Base-by-base conservation (phyloP, 2,113 vertebrate genomes). In the Rana temporaria region DNA sequence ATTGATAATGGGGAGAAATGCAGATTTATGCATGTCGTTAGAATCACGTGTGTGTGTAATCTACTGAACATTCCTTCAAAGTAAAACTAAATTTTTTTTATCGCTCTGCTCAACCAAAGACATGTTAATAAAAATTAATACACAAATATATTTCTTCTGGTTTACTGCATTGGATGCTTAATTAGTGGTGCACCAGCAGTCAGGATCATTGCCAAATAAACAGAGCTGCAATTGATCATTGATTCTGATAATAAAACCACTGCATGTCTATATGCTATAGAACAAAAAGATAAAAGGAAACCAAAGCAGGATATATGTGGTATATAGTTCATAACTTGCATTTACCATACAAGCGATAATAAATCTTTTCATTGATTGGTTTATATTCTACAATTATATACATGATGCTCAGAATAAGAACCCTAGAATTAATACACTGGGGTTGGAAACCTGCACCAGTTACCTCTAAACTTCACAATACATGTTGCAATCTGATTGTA, bases 181-280 rank as follows among this genome's bases (percentile, higher is more conserved):
- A 81, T 81, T 81, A 81, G 79, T 81, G 79, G 79, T 73, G 69
- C 42, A 4, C 69, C 79, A 81, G 69, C 59, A 65, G 64, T 81
- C 79, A 73, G 79, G 69, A 81, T 53, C 38, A 64, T 52, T 73
- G 68, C 68, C 79, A 81, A 73, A 63, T 63, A 38, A 81, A 70
- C 32, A 81, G 72, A 73, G 69, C 79, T 32, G 26, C 69, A 26
- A 81, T 73, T 26, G 68, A 64, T 73, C 59, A 81, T 73, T 42
- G 64, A 48, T 64, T 38, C 26, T 73, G 52, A 73, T 64, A 64
- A 55, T 73, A 72, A 64, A 73, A 73, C 59, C 32, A 30, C 59
- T 71, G 68, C 34, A 38, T 48, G 78, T 79, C 68, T 69, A 38
- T 69, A 57, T 15, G 20, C 67, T 71, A 57, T 57, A 81, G 55